These are phyloP conservation scores for Nycticebus coucang DNA, from an alignment of 2,113 vertebrate genomes.

Conservation along the genomic window DNA sequence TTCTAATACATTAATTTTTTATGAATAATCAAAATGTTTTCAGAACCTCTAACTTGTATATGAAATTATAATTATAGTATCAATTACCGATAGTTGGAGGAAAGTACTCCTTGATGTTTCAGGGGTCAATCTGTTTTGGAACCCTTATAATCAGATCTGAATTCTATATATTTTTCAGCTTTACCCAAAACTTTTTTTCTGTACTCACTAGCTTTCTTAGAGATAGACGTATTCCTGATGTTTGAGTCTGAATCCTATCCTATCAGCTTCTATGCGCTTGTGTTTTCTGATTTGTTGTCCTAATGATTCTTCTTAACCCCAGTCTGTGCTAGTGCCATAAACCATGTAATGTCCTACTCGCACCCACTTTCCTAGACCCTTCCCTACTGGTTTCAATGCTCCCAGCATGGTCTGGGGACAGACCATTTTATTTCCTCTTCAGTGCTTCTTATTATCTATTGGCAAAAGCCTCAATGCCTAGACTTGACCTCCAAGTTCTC, in stretches of 20 bases:
- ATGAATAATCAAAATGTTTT: background rate
- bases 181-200: background rate
- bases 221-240: background rate
- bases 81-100: background rate
- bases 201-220: background rate
- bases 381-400: background rate
- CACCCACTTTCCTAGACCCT: background rate
- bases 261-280: background rate
- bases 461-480: background rate
- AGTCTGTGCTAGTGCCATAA: background rate
- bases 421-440: background rate
- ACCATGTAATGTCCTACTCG: background rate
- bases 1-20: background rate
- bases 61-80: conserved; percentile 22
- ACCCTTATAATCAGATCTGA: background rate
- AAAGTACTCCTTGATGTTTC: background rate
- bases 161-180: background rate
- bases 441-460: background rate
- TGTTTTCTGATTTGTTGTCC: background rate
- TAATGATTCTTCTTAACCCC: background rate
- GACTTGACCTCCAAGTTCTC: background rate
- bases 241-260: background rate
- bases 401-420: background rate
- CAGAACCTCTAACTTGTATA: background rate
- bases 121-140: background rate